Evolutionary conservation across 2,113 vertebrate genomes (phyloP).

Genomic region (Salvator merianae): DNA sequence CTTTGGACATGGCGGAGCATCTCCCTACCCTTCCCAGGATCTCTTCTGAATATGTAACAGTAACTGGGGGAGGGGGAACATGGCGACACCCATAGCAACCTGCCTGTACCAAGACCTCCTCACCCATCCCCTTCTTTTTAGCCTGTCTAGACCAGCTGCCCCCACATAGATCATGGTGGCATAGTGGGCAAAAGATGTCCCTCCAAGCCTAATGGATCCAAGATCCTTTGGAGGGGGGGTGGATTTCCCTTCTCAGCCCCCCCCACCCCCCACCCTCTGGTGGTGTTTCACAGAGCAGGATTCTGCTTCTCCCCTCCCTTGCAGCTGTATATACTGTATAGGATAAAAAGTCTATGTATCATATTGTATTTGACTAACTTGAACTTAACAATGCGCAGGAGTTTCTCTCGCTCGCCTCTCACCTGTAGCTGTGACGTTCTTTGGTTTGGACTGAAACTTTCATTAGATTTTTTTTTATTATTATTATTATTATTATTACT

Average conservation of each 20-base stretch:
- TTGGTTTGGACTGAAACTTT: constrained; percentile 38
- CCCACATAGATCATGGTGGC: constrained; percentile 3
- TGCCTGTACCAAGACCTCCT: constrained; percentile 9
- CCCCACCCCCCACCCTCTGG: background rate
- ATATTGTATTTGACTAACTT: constrained; percentile 63
- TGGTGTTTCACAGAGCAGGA: constrained; percentile 14
- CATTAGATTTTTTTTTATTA: constrained; percentile 24
- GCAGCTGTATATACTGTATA: constrained; percentile 57
- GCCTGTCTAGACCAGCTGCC: background rate
- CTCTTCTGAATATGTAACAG: background rate
- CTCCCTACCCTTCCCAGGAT: background rate
- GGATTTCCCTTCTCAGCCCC: background rate
- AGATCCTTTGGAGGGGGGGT: constrained; percentile 4
- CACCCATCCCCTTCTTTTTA: background rate
- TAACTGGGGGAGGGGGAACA: background rate
- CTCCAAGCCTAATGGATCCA: background rate
- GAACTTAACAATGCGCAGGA: constrained; percentile 42
- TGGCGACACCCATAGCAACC: background rate
- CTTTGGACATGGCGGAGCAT: constrained; percentile 7
- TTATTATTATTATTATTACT: constrained; percentile 31
- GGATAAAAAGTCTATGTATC: constrained; percentile 59
- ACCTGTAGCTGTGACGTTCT: constrained; percentile 33
- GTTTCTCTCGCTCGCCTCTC: constrained; percentile 19
- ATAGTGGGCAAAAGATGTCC: background rate
- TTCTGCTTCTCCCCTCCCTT: constrained; percentile 3